Percentiles rank a stretch among this genome's conserved stretches.
Evolutionary conservation across 2,797 vertebrate species (phyloP).

Genomic region (Diplodus sargus): DNA sequence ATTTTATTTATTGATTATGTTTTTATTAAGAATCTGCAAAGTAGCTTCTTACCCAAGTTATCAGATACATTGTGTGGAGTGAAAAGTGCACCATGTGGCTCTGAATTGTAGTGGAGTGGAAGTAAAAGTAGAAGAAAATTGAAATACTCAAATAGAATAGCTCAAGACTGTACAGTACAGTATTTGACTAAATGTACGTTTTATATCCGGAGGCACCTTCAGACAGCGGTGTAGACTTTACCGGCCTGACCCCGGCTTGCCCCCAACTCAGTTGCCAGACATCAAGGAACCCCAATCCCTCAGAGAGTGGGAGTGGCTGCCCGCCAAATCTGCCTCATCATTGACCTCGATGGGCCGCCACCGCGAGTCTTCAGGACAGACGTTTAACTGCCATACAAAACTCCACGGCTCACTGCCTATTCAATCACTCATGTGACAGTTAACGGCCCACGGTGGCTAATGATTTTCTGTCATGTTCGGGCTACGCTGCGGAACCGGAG

Average conservation of each 20-base stretch:
- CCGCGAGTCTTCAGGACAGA: slow-evolving; percentile 71
- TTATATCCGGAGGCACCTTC: background rate
- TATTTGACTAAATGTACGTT: background rate
- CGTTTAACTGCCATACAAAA: slow-evolving; percentile 83
- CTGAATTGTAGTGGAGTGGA: background rate
- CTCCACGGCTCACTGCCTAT: slow-evolving; percentile 82
- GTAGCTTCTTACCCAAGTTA: background rate
- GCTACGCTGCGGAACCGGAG: slow-evolving; percentile 75
- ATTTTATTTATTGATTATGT: background rate
- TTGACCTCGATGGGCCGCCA: slow-evolving; percentile 74
- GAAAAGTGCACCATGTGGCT: no score
- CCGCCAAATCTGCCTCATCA: slow-evolving; percentile 79
- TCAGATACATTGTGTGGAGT: background rate
- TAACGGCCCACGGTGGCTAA: slow-evolving; percentile 86
- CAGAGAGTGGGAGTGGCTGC: slow-evolving; percentile 66
- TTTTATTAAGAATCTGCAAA: background rate
- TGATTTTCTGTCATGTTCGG: slow-evolving; percentile 89
- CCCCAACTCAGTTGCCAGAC: slow-evolving; percentile 37
- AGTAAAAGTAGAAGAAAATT: background rate
- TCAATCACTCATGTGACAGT: slow-evolving; percentile 89
- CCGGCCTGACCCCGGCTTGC: slow-evolving; percentile 64
- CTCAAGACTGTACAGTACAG: background rate
- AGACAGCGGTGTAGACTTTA: slow-evolving; percentile 2
- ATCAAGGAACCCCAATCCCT: slow-evolving; percentile 54
- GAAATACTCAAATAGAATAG: background rate